These are phyloP conservation scores for Zapus hudsonius DNA, from an alignment of 2,113 vertebrate genomes.

Conservation along the genomic window DNA sequence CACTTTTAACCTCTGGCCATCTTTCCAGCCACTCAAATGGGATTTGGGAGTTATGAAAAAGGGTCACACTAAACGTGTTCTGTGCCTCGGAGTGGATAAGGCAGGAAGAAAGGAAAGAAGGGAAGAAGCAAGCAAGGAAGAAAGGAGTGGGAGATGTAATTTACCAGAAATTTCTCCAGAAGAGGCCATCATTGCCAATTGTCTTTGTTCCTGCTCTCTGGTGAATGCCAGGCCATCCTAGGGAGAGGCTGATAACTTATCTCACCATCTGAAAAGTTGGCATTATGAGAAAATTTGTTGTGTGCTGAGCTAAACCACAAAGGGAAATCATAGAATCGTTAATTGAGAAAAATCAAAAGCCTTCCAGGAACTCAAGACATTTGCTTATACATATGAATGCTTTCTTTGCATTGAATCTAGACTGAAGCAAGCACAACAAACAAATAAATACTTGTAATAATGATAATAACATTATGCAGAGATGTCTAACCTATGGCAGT, in stretches of 20 bases:
- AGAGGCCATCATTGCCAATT: not conserved
- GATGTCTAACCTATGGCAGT: too few species aligned
- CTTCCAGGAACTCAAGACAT: not conserved
- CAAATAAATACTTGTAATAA: not conserved
- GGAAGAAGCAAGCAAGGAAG: rapidly evolving
- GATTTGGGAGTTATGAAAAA: not conserved
- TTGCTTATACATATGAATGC: not conserved
- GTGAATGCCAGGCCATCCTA: not conserved
- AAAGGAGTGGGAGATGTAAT: not conserved
- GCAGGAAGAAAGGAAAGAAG: not conserved
- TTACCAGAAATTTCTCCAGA: not conserved
- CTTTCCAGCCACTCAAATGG: too few species aligned
- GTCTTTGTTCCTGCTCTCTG: not conserved
- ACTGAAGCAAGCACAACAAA: not conserved
- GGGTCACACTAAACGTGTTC: not conserved
- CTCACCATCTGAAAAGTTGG: not conserved
- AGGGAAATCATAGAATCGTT: conserved; percentile 2
- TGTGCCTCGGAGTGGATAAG: not conserved
- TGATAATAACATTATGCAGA: not conserved
- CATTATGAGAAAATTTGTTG: not conserved
- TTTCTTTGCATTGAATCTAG: not conserved
- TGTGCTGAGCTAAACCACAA: not conserved
- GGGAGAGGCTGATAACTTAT: not conserved
- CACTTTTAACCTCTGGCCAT: too few species aligned
- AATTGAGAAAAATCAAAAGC: conserved; percentile 7